phyloP scores from a whole-genome alignment of 2,113 vertebrate species.

The Paedocypris sp. region DNA sequence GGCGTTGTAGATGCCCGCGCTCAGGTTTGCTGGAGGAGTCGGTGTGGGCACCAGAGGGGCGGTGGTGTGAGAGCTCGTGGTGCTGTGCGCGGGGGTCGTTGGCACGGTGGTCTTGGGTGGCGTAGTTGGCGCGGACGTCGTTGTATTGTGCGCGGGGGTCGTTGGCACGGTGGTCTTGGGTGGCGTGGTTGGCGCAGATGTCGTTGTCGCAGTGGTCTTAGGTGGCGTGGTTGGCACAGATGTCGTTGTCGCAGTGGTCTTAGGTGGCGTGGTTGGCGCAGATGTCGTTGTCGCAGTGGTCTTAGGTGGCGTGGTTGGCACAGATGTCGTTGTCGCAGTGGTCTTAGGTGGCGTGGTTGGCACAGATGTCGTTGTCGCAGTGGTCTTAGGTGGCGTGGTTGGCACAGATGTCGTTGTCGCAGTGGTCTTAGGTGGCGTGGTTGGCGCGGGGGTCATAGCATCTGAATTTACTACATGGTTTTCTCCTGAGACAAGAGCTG shows the following conservation, averaged over 20 bases:
- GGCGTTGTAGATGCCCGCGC: conserved; percentile 42
- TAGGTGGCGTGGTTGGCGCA: conserved; percentile 31
- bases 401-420: too few species aligned
- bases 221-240: too few species aligned
- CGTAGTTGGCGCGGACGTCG: background rate
- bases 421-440: too few species aligned
- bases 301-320: background rate
- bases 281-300: background rate
- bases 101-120: background rate
- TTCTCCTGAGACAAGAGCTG: conserved; percentile 14
- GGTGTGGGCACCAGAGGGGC: conserved; percentile 7
- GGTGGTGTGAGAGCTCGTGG: background rate
- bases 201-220: too few species aligned
- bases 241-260: too few species aligned
- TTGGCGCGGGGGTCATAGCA: background rate
- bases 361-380: too few species aligned
- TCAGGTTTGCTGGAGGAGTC: conserved; percentile 7
- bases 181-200: conserved; percentile 4
- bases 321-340: background rate
- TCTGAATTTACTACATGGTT: background rate
- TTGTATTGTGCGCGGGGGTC: background rate
- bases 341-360: conserved; percentile 14
- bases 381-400: too few species aligned
- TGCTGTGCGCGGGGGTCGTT: background rate
- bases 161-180: background rate